Evolutionary conservation across 2,113 vertebrate genomes (phyloP).

Genomic region (Toxostoma redivivum): DNA sequence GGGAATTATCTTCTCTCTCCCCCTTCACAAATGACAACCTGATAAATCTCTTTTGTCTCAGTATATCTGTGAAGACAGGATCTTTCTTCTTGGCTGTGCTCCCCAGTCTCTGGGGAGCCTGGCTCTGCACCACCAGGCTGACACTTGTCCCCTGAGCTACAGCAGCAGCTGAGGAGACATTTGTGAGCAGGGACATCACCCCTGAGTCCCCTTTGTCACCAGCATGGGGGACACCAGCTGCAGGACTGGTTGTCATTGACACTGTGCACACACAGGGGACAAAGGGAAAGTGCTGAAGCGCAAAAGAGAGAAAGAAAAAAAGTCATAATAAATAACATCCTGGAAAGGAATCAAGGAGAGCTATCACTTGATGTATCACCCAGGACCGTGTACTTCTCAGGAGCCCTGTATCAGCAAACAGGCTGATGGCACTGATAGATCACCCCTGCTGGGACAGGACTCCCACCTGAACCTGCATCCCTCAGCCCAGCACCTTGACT

Average conservation of each 20-base stretch:
- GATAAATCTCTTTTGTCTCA: not conserved
- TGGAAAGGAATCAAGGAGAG: not conserved
- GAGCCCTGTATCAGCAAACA: not conserved
- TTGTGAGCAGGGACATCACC: not conserved
- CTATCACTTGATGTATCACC: not conserved
- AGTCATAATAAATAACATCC: not conserved
- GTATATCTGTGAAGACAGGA: not conserved
- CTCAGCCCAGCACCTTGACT: not conserved
- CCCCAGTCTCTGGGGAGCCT: not conserved
- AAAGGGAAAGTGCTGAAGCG: not conserved
- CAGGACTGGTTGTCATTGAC: not conserved
- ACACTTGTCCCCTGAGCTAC: not conserved
- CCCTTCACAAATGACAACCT: not conserved
- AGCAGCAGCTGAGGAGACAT: not conserved
- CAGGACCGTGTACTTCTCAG: fast-evolving
- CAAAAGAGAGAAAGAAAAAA: not conserved
- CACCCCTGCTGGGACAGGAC: not conserved
- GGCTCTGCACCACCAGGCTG: not conserved
- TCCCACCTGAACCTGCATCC: not conserved
- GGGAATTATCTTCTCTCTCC: not conserved
- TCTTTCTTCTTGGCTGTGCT: not conserved
- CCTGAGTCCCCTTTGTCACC: not conserved
- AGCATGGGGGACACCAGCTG: not conserved
- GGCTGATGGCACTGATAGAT: not conserved
- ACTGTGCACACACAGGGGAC: fast-evolving